Evolutionary conservation across 2,888 invertebrate genomes (phyloP), one percentile per base, ranked within the genome.

Genomic region (Horisme vitalbata): DNA sequence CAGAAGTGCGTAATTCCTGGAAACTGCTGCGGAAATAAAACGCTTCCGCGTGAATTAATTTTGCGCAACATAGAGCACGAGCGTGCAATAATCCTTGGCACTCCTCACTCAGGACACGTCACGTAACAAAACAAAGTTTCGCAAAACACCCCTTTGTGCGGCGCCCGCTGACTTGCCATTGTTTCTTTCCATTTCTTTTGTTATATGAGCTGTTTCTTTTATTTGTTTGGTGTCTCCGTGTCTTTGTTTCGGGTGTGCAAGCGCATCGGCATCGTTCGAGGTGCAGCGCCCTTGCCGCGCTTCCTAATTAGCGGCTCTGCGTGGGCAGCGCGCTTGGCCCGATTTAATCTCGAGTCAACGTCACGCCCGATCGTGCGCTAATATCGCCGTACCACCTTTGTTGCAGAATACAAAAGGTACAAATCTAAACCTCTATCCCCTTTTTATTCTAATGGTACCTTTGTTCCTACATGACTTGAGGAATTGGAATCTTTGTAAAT

Each of bases 211-310:
- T 52, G 65, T 66, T 69, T 65, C 71, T 75, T 77, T 77, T 73
- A 72, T 76, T 68, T 64, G 59, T 69, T 72, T 74, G 73, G 77
- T 76, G 74, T 75, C 73, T 59, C 48, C 45, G 41, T 47, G 56
- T 59, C 58, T 67, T 68, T 63, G 65, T 73, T 70, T 69, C 73
- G 75, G 47, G 48, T 52, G 52, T 58, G 53, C 55, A 44, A 8
- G 55, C 54, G 55, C 76, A 69, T 65, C 68, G 68, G 43, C 75
- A 65, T 65, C 68, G 68, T 66, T 61, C 61, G 63, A 68, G 71
- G 75, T 81, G 83, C 83, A 82, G 77, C 79, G 83, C 80, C 76
- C 80, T 79, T 83, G 83, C 77, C 69, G 80, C 83, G 78, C 79
- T 82, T 84, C 82, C 83, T 85, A 87, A 86, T 88, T 86, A 88